Evolutionary conservation across 2,113 vertebrate species (phyloP), one percentile per base, ranked within the genome.

Genomic region (Azemiops feae): DNA sequence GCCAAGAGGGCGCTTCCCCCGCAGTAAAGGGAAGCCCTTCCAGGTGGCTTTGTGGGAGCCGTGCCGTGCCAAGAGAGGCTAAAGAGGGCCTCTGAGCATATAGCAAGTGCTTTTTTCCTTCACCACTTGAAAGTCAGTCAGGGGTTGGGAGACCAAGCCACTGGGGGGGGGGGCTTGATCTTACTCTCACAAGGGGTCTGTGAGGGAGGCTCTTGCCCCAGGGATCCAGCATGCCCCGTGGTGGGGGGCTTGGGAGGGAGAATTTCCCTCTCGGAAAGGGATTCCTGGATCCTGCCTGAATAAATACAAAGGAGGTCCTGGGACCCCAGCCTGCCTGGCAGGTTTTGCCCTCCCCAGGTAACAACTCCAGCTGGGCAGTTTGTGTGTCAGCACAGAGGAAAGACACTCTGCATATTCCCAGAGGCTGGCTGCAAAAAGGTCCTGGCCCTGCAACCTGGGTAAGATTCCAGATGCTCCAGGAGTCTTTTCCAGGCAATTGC

Each of bases 151-250:
- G 47, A 30, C 14, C 27, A 12, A 50, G 85, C 25, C 45, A 6
- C 52, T 3, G n/a, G 5, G 30, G 64, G 30, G 20, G 20, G 89
- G 6, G 30, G 7, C 10, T 20, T 12, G 5, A 5, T 34, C 8
- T 34, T 2, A 9, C 34, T 47, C 7, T 14, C 47, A 34, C 54
- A 60, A 53, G 22, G 11, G 4, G 25, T 23, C 87, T 43, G 57
- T 2, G 23, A 69, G 50, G 57, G 2, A 7, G 91, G 45, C 54
- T 12, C 25, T 3, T 23, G 50, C 34, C 89, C 18, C 10, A 43
- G 7, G 3, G 9, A 60, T 8, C 23, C 22, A 10, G 1, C 1
- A 0, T 30, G 8, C 23, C 3, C 27, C 34, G 47, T 2, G 52
- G 1, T 14, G 3, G 3, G 69, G 64, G 34, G 14, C 14, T 7